phyloP scores from a whole-genome alignment of 2,888 invertebrate species.

The Zygaena filipendulae region DNA sequence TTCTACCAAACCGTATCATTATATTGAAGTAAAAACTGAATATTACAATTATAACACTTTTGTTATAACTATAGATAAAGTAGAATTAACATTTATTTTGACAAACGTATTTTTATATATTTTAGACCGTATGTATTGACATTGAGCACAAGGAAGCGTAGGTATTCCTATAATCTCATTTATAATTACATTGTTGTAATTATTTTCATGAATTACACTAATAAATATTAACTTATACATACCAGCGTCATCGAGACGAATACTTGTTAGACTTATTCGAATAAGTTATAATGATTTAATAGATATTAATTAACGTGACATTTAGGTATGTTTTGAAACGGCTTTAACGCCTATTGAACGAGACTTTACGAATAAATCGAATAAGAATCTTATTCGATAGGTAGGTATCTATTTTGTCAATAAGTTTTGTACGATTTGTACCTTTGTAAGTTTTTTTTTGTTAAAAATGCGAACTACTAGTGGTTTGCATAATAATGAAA shows the following conservation, averaged over 20 bases:
- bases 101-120: too few species aligned
- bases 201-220: constrained; percentile 32
- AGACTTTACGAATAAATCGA: too few species aligned
- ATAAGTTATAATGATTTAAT: constrained; percentile 41
- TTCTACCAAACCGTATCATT: too few species aligned
- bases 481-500: too few species aligned
- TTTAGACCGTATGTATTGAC: constrained; percentile 58
- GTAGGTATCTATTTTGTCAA: too few species aligned
- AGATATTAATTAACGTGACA: constrained; percentile 37
- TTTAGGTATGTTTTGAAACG: too few species aligned
- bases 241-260: constrained; percentile 64
- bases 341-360: too few species aligned
- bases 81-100: too few species aligned
- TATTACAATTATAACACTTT: constrained; percentile 21
- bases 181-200: constrained; percentile 13
- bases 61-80: constrained; percentile 20
- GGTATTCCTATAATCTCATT: constrained; percentile 28
- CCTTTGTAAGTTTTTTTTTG: too few species aligned
- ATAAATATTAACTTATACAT: constrained; percentile 32
- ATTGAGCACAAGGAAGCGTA: constrained; percentile 62
- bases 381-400: too few species aligned
- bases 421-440: too few species aligned
- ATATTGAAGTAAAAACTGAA: constrained; percentile 19
- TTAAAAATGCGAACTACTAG: too few species aligned
- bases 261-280: constrained; percentile 51